A percentile compares a stretch with the other conserved stretches of the same genome.
Conservation (phyloP, 2,113 vertebrate genomes). For the Oophaga pumilio region DNA sequence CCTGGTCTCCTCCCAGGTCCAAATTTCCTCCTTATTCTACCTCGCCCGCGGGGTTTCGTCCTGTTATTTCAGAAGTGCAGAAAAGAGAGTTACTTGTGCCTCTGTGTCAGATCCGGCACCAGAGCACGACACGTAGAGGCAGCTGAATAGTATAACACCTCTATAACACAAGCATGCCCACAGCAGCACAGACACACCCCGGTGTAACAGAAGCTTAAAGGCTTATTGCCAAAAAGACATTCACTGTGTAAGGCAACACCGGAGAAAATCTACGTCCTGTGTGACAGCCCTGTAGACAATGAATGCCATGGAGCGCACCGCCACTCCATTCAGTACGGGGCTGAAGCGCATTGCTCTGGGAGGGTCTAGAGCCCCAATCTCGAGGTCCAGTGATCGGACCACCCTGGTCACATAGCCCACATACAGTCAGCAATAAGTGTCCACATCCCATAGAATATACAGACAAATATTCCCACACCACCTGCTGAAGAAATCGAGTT, state of each 20-base stretch:
- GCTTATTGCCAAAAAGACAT: too few species aligned
- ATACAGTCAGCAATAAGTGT: not conserved
- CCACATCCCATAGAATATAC: not conserved
- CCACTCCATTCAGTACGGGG: too few species aligned
- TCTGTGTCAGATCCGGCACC: not conserved
- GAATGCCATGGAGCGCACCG: too few species aligned
- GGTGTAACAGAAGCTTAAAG: too few species aligned
- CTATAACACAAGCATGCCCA: not conserved
- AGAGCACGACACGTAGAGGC: not conserved
- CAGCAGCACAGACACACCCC: not conserved
- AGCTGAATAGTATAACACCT: not conserved
- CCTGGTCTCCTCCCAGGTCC: constrained; percentile 88
- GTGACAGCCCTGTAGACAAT: too few species aligned
- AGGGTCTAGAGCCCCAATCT: too few species aligned
- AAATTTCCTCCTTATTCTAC: constrained; percentile 88
- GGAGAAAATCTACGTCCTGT: too few species aligned
- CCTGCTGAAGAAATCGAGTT: constrained; percentile 89
- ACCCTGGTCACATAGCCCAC: not conserved
- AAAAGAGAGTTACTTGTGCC: not conserved
- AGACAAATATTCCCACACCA: constrained; percentile 59
- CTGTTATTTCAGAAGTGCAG: constrained; percentile 65
- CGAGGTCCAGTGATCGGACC: not conserved
- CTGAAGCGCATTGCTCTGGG: too few species aligned
- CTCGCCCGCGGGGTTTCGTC: constrained; percentile 86
- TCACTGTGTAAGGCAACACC: too few species aligned